These are phyloP conservation scores for Pteronotus mesoamericanus DNA, from an alignment of 2,797 vertebrate genomes.

Conservation along the genomic window DNA sequence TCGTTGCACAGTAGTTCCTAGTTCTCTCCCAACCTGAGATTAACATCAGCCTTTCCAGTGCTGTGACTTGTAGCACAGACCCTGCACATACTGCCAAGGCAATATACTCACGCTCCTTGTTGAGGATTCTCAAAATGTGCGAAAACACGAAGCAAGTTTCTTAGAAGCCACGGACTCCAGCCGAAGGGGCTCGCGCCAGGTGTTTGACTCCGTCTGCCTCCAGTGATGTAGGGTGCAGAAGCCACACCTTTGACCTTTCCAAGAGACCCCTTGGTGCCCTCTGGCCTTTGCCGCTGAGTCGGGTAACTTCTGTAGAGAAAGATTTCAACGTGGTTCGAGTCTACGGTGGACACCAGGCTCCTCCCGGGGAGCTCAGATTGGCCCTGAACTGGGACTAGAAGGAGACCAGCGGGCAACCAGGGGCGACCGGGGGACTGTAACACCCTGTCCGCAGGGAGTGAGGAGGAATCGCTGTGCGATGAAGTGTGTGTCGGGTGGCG, in stretches of 20 bases:
- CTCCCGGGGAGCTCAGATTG: not conserved
- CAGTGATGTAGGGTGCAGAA: not conserved
- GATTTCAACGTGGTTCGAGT: not conserved
- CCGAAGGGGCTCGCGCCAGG: not conserved
- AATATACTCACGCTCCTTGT: not conserved
- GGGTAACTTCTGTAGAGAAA: not conserved
- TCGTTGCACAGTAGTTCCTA: not conserved
- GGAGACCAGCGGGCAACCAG: not conserved
- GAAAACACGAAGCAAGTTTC: not conserved
- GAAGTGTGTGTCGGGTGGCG: too few relatives aligned
- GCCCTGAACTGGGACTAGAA: not conserved
- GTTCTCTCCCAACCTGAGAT: not conserved
- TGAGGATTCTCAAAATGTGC: not conserved
- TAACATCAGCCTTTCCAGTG: not conserved
- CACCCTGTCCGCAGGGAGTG: accelerated
- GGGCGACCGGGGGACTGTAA: not conserved
- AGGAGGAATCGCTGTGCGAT: not conserved
- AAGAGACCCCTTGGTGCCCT: not conserved
- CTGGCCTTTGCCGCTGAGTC: not conserved
- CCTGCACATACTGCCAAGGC: not conserved
- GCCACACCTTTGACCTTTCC: not conserved
- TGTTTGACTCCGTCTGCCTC: not conserved
- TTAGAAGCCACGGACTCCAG: not conserved
- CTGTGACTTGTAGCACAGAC: not conserved
- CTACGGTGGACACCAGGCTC: not conserved